Base-by-base conservation (phyloP, 2,113 vertebrate genomes). In the Ascaphus truei region DNA sequence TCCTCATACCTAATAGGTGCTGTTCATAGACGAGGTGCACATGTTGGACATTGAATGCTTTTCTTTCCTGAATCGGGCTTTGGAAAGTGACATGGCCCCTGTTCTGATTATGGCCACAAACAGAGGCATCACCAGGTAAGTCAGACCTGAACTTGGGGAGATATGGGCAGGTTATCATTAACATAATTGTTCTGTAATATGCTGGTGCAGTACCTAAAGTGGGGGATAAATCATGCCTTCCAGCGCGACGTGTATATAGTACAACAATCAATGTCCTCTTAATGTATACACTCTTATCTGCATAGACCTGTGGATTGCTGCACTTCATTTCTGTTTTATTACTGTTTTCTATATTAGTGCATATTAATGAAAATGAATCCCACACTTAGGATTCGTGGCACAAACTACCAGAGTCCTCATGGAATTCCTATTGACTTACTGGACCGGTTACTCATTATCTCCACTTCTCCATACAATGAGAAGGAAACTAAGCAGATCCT, bases 1-100 rank as follows among this genome's bases (percentile, higher is more conserved):
- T 47, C 18, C 22, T 57, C 4, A n/a, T n/a, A n/a, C n/a, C n/a
- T 8, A 75, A 10, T 68, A 96, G 95, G 95, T 97, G 73, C 90
- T 97, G 22, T 97, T 97, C 77, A 96, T 97, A 1, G 95, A 97
- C 0, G 95, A 97, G 80, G 95, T 97, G 5, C 95, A 97, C 62
- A 97, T 97, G 94, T 81, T 97, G 77, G 95, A 97, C 71, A 97
- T 96, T 22, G 95, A 97, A 81, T 96, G 94, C 71, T 97, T 97
- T 66, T 97, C 95, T 11, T 97, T 94, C 80, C 86, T 97, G 72
- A 97, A 97, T 78, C 92, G 94, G 11, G 95, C 93, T 9, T 82
- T 97, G 76, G 94, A 96, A 83, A 96, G 89, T 3, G 94, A 96
- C 82, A 85, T 96, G 83, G 92, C 94, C 0, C 95, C 95, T 0